phyloP scores from a whole-genome alignment of 2,888 invertebrate genomes.

The Diplolepis rosae region DNA sequence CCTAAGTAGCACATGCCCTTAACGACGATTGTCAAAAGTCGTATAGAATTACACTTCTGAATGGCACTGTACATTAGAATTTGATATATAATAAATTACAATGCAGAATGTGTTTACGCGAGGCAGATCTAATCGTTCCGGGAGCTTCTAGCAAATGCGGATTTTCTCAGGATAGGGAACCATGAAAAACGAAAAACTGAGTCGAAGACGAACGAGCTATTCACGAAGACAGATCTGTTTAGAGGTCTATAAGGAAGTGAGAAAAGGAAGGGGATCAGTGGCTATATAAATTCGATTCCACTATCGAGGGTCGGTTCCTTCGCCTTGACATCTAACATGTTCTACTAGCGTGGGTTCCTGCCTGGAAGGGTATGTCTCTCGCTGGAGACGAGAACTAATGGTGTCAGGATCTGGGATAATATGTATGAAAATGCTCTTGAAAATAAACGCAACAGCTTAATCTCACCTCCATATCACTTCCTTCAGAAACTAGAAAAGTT shows the following conservation, averaged over 20 bases:
- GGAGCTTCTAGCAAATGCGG: neutral
- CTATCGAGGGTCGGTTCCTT: conserved; percentile 29
- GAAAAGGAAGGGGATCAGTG: conserved; percentile 22
- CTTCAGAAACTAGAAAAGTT: neutral
- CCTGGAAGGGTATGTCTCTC: conserved; percentile 6
- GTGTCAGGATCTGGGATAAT: conserved; percentile 1
- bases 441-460: neutral
- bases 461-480: neutral
- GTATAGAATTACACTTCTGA: too few species aligned
- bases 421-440: neutral
- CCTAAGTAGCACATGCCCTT: too few species aligned
- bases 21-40: too few species aligned
- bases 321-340: conserved; percentile 18
- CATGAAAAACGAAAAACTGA: conserved; percentile 26
- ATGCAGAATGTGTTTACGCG: neutral
- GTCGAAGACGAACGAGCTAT: conserved; percentile 24
- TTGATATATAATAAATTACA: neutral
- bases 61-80: too few species aligned
- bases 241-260: conserved; percentile 31
- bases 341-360: conserved; percentile 16
- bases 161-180: neutral
- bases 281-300: conserved; percentile 23
- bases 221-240: conserved; percentile 28
- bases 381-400: conserved; percentile 22
- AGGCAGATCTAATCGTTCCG: neutral